phyloP scores from a whole-genome alignment of 2,888 invertebrate species.

The Synanthedon formicaeformis region DNA sequence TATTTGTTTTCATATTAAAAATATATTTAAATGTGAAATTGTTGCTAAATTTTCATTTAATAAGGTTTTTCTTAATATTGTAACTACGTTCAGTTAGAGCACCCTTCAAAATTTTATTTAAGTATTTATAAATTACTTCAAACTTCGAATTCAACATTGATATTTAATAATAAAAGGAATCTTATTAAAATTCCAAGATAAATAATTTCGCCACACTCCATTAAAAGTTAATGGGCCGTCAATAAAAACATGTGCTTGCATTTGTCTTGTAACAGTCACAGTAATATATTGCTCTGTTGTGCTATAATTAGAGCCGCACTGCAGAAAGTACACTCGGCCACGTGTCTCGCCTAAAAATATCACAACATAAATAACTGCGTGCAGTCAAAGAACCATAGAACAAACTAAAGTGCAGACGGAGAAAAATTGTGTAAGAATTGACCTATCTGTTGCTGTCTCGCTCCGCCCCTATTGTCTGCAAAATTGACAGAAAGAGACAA shows the following conservation, averaged over 20 bases:
- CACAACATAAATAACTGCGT: too few species aligned
- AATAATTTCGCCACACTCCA: slow-evolving; percentile 9
- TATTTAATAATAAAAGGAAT: background rate
- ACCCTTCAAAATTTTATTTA: too few species aligned
- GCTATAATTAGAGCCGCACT: background rate
- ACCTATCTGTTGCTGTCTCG: too few species aligned
- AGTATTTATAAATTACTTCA: background rate
- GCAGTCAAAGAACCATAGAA: too few species aligned
- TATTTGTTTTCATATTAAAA: too few species aligned
- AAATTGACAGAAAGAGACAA: too few species aligned
- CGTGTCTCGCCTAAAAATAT: background rate
- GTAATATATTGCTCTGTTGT: background rate
- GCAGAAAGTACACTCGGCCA: background rate
- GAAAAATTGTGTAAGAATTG: too few species aligned
- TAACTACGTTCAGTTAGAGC: background rate
- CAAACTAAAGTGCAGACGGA: too few species aligned
- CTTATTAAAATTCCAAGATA: slow-evolving; percentile 7
- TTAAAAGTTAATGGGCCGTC: slow-evolving; percentile 10
- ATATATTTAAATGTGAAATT: background rate
- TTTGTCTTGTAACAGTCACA: slow-evolving; percentile 4
- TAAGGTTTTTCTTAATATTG: background rate
- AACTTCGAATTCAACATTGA: background rate
- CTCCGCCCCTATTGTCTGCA: too few species aligned
- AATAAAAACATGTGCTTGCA: slow-evolving; percentile 6
- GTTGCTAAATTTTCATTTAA: background rate